Percentiles rank a stretch among this genome's conserved stretches.
Conservation (phyloP, 2,113 vertebrate genomes). For the Leptosomus discolor region DNA sequence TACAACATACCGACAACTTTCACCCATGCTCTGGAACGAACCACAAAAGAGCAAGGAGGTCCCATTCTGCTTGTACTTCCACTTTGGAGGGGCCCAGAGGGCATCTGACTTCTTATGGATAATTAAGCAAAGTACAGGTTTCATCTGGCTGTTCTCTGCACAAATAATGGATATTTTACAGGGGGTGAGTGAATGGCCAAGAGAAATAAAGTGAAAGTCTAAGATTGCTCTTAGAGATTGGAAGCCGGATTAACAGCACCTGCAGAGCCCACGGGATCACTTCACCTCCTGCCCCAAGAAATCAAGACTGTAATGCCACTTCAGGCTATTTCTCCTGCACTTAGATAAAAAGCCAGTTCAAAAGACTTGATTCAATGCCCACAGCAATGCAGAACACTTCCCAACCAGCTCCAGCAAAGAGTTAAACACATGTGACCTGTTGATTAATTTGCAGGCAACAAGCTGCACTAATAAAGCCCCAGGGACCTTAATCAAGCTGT, state of each 20-base stretch:
- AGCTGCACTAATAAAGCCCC: slow-evolving; percentile 43
- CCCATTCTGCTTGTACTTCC: neutral
- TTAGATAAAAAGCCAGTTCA: neutral
- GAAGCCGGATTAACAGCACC: neutral
- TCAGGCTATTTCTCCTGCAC: neutral
- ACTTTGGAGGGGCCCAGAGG: neutral
- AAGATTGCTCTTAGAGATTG: neutral
- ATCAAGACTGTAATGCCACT: neutral
- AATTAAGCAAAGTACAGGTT: neutral
- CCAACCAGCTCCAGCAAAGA: neutral
- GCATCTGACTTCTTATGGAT: neutral
- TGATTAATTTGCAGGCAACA: slow-evolving; percentile 60
- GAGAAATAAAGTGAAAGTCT: neutral
- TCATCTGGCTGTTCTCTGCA: neutral
- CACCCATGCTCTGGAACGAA: neutral
- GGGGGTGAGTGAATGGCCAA: neutral
- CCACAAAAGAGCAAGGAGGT: neutral
- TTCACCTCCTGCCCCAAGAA: neutral
- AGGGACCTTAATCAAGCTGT: slow-evolving; percentile 47
- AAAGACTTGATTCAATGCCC: neutral
- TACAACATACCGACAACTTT: neutral
- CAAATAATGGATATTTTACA: neutral
- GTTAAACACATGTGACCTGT: slow-evolving; percentile 47
- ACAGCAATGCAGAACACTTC: neutral
- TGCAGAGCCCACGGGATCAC: neutral